Conservation (phyloP, 2,888 invertebrate genomes). For the Hypena proboscidalis region DNA sequence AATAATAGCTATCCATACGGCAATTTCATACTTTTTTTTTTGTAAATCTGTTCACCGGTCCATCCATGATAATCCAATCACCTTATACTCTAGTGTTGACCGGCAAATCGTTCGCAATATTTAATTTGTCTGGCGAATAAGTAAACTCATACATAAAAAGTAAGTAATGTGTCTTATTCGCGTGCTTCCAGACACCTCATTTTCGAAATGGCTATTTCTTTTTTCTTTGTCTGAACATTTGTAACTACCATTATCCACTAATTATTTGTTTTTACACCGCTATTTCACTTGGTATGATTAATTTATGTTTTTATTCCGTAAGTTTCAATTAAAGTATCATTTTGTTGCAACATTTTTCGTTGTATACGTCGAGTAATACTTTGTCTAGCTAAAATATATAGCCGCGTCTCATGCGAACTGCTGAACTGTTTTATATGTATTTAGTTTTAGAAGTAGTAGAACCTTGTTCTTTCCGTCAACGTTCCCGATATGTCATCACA, state of each 20-base stretch:
- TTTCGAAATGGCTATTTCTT: conserved; percentile 1
- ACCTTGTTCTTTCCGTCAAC: too few relatives aligned
- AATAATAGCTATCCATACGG: too few relatives aligned
- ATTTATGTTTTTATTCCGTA: neutral
- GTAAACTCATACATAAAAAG: too few relatives aligned
- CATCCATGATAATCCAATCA: too few relatives aligned
- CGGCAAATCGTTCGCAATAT: too few relatives aligned
- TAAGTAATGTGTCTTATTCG: conserved; percentile 1
- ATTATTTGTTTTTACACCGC: neutral
- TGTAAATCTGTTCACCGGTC: too few relatives aligned
- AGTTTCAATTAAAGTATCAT: conserved; percentile 6
- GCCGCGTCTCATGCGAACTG: neutral
- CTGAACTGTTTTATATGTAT: too few relatives aligned
- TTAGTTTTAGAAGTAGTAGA: too few relatives aligned
- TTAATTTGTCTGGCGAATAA: too few relatives aligned
- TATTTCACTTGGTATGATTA: neutral
- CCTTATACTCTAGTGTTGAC: too few relatives aligned
- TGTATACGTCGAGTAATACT: neutral
- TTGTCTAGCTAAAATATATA: neutral
- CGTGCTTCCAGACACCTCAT: conserved; percentile 3
- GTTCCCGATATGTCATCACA: too few relatives aligned
- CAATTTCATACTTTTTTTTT: too few relatives aligned
- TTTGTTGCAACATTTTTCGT: neutral
- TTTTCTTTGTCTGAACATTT: neutral
- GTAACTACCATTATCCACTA: neutral